Evolutionary conservation across 2,888 invertebrate genomes (phyloP).

Genomic region (Galerucella nymphaeae): DNA sequence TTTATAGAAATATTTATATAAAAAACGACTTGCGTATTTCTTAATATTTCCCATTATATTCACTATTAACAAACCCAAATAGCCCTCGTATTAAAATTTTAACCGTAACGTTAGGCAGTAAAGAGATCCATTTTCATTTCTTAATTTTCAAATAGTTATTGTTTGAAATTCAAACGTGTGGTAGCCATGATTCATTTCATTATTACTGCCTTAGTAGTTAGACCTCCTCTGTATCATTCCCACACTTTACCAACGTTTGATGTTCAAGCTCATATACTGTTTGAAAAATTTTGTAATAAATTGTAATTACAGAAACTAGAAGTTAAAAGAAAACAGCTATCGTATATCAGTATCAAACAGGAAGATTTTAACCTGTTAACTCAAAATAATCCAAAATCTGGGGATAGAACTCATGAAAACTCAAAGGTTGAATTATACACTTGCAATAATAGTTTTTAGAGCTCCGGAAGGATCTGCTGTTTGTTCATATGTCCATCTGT

Average conservation of each 20-base stretch:
- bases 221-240: constrained; percentile 10
- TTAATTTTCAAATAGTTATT: constrained; percentile 6
- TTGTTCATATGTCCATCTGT: too few species aligned
- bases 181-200: constrained; percentile 13
- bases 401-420: too few species aligned
- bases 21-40: too few species aligned
- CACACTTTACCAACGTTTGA: background rate
- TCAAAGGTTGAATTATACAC: too few species aligned
- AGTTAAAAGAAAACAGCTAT: too few species aligned
- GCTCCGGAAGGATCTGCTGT: too few species aligned
- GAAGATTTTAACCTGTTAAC: too few species aligned
- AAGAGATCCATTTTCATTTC: constrained; percentile 9
- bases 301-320: background rate
- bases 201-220: background rate
- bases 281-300: background rate
- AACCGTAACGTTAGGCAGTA: constrained; percentile 4
- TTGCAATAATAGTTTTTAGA: too few species aligned
- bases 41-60: too few species aligned
- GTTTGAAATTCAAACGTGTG: constrained; percentile 5
- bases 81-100: background rate
- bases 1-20: too few species aligned
- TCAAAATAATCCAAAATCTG: too few species aligned
- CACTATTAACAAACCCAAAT: background rate
- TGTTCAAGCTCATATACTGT: background rate
- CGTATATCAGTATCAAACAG: too few species aligned